phyloP scores from a whole-genome alignment of 2,888 invertebrate genomes.

The Drosophila niveifrons region DNA sequence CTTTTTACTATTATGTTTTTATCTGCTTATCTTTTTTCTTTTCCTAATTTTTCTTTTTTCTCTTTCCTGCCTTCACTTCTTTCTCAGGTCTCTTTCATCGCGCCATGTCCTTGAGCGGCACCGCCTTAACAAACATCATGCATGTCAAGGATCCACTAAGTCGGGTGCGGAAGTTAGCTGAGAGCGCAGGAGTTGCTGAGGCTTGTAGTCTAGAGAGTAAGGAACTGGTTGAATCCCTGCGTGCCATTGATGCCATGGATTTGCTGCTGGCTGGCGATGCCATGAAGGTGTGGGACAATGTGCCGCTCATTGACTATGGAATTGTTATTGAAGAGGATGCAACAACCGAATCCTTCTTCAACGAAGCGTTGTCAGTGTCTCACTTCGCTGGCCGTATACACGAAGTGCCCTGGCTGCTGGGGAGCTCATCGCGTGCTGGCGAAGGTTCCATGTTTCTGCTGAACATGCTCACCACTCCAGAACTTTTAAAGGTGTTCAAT shows the following conservation, averaged over 20 bases:
- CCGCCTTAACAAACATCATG: constrained; percentile 73
- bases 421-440: constrained; percentile 83
- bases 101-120: constrained; percentile 85
- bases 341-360: constrained; percentile 85
- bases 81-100: constrained; percentile 83
- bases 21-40: background rate
- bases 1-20: background rate
- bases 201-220: constrained; percentile 57
- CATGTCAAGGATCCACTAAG: constrained; percentile 60
- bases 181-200: constrained; percentile 80
- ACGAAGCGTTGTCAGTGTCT: constrained; percentile 83
- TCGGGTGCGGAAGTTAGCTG: constrained; percentile 81
- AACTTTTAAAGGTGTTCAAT: constrained; percentile 70
- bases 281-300: constrained; percentile 85
- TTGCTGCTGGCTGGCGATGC: constrained; percentile 83
- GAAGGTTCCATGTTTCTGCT: constrained; percentile 85
- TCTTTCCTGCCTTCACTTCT: constrained; percentile 12
- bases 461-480: constrained; percentile 43
- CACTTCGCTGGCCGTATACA: constrained; percentile 75
- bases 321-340: constrained; percentile 83
- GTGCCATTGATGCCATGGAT: constrained; percentile 78
- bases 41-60: background rate
- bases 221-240: constrained; percentile 83
- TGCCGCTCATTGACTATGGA: constrained; percentile 84
- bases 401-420: constrained; percentile 86